Conservation (phyloP, 2,113 vertebrate genomes). For the Dolichallabes microphthalmus region DNA sequence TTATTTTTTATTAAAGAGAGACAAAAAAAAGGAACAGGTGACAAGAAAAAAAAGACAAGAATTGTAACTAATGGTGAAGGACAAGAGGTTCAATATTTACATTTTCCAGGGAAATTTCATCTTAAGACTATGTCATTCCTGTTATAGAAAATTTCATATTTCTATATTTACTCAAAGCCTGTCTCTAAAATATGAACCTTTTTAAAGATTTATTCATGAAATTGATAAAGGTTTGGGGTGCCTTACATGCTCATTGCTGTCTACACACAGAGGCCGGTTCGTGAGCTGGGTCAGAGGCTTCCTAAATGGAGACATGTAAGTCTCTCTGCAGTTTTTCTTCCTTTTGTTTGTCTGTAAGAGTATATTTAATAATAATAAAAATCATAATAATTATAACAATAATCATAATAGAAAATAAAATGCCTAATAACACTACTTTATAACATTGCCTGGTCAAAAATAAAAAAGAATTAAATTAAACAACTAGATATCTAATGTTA, state of each 20-base stretch:
- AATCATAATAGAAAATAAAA: not conserved
- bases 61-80: not conserved
- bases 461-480: no score
- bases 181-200: not conserved
- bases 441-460: not conserved
- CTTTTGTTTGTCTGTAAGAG: slow-evolving; percentile 73
- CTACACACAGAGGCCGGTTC: slow-evolving; percentile 72
- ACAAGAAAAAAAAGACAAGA: not conserved
- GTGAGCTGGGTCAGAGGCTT: slow-evolving; percentile 81
- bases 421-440: not conserved
- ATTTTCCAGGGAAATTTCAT: no score
- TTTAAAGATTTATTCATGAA: not conserved
- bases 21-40: slow-evolving; percentile 18
- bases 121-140: no score
- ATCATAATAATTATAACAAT: no score
- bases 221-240: not conserved
- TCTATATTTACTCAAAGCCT: not conserved
- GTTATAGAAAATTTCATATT: not conserved
- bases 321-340: slow-evolving; percentile 68
- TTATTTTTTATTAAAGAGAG: no score
- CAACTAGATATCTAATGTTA: no score
- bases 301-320: slow-evolving; percentile 78
- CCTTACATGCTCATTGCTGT: slow-evolving; percentile 86
- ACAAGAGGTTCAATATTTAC: not conserved
- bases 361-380: not conserved